These are phyloP conservation scores for Megalops atlanticus DNA, from an alignment of 2,113 vertebrate species.

Conservation along the genomic window DNA sequence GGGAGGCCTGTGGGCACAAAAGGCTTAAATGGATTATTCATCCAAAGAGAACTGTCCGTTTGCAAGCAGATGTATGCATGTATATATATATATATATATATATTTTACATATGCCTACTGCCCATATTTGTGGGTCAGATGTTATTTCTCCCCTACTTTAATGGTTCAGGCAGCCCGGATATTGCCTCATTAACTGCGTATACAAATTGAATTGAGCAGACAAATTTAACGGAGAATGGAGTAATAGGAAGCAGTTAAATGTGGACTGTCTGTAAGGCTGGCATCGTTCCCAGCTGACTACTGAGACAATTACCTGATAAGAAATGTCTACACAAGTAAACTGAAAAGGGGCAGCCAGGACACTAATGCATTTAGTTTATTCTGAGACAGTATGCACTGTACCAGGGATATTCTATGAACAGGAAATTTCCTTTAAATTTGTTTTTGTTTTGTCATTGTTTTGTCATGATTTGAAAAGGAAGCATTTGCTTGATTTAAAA, in stretches of 20 bases:
- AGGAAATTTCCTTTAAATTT: too few species aligned
- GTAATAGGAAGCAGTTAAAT: conserved; percentile 1
- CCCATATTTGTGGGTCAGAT: not conserved
- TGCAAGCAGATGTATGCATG: not conserved
- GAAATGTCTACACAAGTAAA: not conserved
- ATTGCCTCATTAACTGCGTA: not conserved
- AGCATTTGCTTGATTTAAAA: too few species aligned
- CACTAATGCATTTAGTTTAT: not conserved
- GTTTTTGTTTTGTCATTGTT: too few species aligned
- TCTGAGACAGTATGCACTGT: not conserved
- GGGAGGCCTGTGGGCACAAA: not conserved
- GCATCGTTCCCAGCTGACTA: conserved; percentile 4
- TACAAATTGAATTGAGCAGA: conserved; percentile 11
- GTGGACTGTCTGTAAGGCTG: not conserved
- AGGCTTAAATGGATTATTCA: not conserved
- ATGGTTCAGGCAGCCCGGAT: not conserved
- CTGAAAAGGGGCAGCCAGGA: not conserved
- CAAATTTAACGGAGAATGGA: not conserved
- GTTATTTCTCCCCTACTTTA: conserved; percentile 6
- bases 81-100: too few species aligned
- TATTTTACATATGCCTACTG: too few species aligned
- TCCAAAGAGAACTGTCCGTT: not conserved
- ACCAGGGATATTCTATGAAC: too few species aligned
- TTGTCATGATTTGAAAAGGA: too few species aligned
- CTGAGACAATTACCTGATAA: not conserved